These are phyloP conservation scores for Epinotia nisella DNA, from an alignment of 2,888 invertebrate genomes.

Conservation along the genomic window DNA sequence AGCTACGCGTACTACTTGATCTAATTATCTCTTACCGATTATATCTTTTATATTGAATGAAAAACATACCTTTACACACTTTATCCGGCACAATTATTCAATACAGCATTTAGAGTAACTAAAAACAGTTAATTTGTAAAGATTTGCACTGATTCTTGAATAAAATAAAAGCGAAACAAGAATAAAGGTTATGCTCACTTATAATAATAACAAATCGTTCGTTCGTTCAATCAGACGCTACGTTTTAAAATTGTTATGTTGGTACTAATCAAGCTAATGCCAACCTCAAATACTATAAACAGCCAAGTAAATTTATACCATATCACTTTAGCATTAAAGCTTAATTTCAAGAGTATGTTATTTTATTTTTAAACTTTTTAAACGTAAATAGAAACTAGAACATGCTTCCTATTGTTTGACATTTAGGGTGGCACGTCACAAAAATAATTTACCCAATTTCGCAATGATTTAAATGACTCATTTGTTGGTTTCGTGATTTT, in stretches of 20 bases:
- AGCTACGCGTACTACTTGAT: slow-evolving; percentile 66
- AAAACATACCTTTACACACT: slow-evolving; percentile 66
- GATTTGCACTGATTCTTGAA: slow-evolving; percentile 62
- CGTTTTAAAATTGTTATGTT: slow-evolving; percentile 39
- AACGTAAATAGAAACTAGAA: slow-evolving; percentile 17
- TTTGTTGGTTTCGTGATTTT: slow-evolving; percentile 25
- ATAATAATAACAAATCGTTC: slow-evolving; percentile 78
- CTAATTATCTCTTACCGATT: slow-evolving; percentile 68
- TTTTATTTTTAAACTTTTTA: neutral
- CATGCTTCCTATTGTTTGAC: slow-evolving; percentile 51
- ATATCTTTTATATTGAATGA: slow-evolving; percentile 68
- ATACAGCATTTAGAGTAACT: slow-evolving; percentile 55
- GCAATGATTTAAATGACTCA: slow-evolving; percentile 39
- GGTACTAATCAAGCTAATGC: slow-evolving; percentile 31
- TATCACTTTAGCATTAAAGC: fast-evolving
- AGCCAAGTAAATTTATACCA: neutral
- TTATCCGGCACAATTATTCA: slow-evolving; percentile 51
- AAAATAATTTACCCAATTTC: slow-evolving; percentile 39
- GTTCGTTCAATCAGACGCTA: slow-evolving; percentile 52
- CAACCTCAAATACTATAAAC: neutral
- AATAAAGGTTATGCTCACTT: slow-evolving; percentile 74
- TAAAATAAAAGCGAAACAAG: slow-evolving; percentile 74
- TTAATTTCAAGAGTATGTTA: neutral
- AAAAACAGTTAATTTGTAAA: slow-evolving; percentile 48
- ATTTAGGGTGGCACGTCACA: slow-evolving; percentile 45